phyloP scores from a whole-genome alignment of 2,113 vertebrate genomes.

The Heteronetta atricapilla region DNA sequence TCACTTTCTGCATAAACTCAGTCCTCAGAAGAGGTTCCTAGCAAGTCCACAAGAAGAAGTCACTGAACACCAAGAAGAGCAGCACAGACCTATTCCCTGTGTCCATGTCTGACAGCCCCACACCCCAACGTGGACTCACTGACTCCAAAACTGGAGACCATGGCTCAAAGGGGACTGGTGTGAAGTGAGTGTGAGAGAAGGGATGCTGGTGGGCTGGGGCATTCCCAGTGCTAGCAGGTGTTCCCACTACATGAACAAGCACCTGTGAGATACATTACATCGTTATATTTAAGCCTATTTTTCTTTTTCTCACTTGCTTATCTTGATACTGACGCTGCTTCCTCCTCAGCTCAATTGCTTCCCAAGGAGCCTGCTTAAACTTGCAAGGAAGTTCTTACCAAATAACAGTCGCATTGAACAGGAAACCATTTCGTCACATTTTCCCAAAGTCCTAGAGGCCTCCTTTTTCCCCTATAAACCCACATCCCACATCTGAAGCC shows the following conservation, averaged over 20 bases:
- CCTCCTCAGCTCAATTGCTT: background rate
- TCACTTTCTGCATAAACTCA: background rate
- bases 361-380: background rate
- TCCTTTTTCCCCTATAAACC: background rate
- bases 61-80: background rate
- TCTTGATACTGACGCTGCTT: background rate
- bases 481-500: background rate
- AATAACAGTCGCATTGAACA: background rate
- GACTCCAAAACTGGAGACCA: background rate
- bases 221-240: background rate
- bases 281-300: background rate
- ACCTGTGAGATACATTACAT: background rate
- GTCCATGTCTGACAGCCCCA: background rate
- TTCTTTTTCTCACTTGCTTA: background rate
- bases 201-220: background rate
- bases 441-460: background rate
- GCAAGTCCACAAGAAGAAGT: background rate
- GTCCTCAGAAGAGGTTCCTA: background rate
- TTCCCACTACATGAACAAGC: background rate
- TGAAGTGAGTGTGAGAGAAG: background rate
- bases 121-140: background rate
- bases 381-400: background rate
- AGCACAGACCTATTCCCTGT: background rate
- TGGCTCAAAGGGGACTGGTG: fast-evolving
- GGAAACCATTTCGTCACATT: background rate